These are phyloP conservation scores for Leptonema lineaticorne DNA, from an alignment of 1,140 invertebrate species.

Conservation along the genomic window DNA sequence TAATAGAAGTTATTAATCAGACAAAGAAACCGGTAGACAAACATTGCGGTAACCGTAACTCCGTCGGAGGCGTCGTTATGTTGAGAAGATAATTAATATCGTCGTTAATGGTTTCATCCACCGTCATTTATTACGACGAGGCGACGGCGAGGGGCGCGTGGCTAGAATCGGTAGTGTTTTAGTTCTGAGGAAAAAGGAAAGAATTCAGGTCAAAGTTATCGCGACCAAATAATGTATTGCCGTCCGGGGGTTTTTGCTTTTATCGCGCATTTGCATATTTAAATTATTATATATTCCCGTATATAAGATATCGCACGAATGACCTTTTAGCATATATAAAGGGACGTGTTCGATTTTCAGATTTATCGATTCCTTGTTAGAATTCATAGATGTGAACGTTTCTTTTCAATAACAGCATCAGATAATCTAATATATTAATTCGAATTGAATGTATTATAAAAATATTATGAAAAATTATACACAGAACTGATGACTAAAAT, in stretches of 20 bases:
- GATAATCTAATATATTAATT: too few relatives aligned
- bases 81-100: background rate
- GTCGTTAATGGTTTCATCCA: slow-evolving; percentile 1
- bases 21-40: background rate
- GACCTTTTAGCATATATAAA: too few relatives aligned
- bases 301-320: too few relatives aligned
- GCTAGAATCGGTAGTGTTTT: too few relatives aligned
- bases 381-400: too few relatives aligned
- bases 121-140: background rate
- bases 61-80: background rate
- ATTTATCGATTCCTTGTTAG: too few relatives aligned
- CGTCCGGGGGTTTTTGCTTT: background rate
- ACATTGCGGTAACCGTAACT: background rate
- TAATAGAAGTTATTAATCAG: background rate
- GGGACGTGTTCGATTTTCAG: too few relatives aligned
- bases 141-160: background rate
- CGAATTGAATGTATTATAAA: too few relatives aligned
- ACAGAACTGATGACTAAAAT: too few relatives aligned
- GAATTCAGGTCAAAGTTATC: background rate
- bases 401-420: too few relatives aligned
- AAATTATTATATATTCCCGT: background rate
- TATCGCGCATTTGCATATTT: background rate
- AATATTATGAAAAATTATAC: too few relatives aligned
- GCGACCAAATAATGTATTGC: background rate
- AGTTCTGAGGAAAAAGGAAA: background rate